phyloP scores from a whole-genome alignment of 2,113 vertebrate species.

The Pachypanchax playfairii region DNA sequence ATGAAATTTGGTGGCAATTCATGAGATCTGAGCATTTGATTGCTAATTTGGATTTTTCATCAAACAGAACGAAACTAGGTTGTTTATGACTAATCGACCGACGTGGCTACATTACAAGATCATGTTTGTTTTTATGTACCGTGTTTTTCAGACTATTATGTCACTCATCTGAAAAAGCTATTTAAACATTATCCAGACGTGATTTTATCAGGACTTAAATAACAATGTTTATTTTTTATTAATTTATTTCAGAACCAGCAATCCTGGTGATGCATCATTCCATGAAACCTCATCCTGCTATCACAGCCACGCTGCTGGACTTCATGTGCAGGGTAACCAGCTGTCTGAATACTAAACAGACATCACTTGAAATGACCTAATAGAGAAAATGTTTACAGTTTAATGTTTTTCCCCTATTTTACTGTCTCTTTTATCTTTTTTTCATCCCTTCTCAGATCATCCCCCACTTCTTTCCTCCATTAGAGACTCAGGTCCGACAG shows the following conservation, averaged over 20 bases:
- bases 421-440: neutral
- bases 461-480: slow-evolving; percentile 91
- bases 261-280: slow-evolving; percentile 99
- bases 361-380: neutral
- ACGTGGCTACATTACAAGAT: neutral
- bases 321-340: slow-evolving; percentile 95
- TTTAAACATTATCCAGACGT: neutral
- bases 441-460: slow-evolving; percentile 85
- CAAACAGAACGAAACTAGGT: neutral
- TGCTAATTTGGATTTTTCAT: too few relatives aligned
- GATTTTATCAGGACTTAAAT: neutral
- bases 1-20: too few relatives aligned
- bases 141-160: neutral
- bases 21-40: too few relatives aligned
- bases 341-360: neutral
- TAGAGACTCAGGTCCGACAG: slow-evolving; percentile 92
- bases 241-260: slow-evolving; percentile 85
- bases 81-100: neutral
- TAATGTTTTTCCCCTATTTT: neutral
- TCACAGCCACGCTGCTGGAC: slow-evolving; percentile 95
- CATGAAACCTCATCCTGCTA: slow-evolving; percentile 98
- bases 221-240: neutral
- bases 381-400: neutral
- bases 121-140: neutral
- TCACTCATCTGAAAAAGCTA: neutral